phyloP scores from a whole-genome alignment of 2,888 invertebrate species.

The Cyaniris semiargus region DNA sequence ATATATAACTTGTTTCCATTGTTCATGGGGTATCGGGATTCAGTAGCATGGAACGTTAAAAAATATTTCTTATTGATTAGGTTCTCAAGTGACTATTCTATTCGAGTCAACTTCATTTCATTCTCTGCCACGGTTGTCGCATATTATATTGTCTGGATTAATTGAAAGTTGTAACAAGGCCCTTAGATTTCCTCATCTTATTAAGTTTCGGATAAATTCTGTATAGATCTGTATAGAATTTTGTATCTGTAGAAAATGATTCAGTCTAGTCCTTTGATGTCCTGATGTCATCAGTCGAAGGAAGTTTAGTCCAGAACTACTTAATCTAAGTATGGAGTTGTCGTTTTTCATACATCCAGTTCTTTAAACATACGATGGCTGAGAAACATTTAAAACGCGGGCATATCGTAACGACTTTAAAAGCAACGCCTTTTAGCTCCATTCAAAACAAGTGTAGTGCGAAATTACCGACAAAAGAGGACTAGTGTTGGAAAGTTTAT shows the following conservation, averaged over 20 bases:
- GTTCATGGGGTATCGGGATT: neutral
- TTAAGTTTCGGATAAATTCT: too few relatives aligned
- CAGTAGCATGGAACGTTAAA: neutral
- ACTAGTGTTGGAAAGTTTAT: slow-evolving; percentile 25
- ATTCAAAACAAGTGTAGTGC: slow-evolving; percentile 23
- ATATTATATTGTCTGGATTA: neutral
- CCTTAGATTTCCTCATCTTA: neutral
- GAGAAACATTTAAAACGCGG: neutral
- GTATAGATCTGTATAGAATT: too few relatives aligned
- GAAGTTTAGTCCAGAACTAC: too few relatives aligned
- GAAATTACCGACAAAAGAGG: slow-evolving; percentile 23
- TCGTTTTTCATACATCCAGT: too few relatives aligned
- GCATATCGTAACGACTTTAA: neutral
- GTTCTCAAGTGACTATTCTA: neutral
- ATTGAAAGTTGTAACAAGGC: neutral
- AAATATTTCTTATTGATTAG: neutral
- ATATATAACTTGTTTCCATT: neutral
- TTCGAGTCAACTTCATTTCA: neutral
- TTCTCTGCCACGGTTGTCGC: neutral
- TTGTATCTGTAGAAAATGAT: too few relatives aligned
- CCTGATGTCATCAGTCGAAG: too few relatives aligned
- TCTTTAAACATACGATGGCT: too few relatives aligned
- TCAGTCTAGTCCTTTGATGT: too few relatives aligned
- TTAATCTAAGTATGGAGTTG: too few relatives aligned
- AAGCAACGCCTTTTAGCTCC: slow-evolving; percentile 1